phyloP scores from a whole-genome alignment of 92 coral and sea anemone genomes.

The Heliopora coerulea region DNA sequence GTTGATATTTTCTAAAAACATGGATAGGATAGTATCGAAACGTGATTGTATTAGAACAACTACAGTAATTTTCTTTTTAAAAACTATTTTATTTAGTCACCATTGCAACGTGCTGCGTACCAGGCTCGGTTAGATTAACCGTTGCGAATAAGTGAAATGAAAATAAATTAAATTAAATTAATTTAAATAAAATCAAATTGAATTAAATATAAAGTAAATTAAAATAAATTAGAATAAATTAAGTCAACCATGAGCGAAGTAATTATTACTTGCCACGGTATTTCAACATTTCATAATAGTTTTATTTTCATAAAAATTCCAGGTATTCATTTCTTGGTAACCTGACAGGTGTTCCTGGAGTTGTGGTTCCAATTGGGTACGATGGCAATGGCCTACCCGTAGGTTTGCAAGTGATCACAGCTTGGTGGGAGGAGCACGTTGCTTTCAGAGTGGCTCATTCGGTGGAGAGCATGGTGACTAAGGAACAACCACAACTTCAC shows the following conservation, averaged over 20 bases:
- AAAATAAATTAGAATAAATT: background rate
- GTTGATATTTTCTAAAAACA: too few relatives aligned
- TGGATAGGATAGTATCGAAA: too few relatives aligned
- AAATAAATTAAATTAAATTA: too few relatives aligned
- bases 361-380: slow-evolving; percentile 92
- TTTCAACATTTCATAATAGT: too few relatives aligned
- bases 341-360: slow-evolving; percentile 81
- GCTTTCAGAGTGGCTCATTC: slow-evolving; percentile 89
- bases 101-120: too few relatives aligned
- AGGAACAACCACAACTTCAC: slow-evolving; percentile 61
- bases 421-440: slow-evolving; percentile 98
- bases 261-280: too few relatives aligned
- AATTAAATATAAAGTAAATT: background rate
- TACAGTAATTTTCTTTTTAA: too few relatives aligned
- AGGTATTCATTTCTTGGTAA: slow-evolving; percentile 83
- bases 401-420: slow-evolving; percentile 88
- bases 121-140: too few relatives aligned
- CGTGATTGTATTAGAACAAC: too few relatives aligned
- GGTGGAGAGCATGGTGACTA: slow-evolving; percentile 62
- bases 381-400: slow-evolving; percentile 84
- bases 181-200: background rate
- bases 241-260: background rate
- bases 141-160: too few relatives aligned
- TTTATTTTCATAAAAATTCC: background rate
- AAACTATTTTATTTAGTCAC: too few relatives aligned